Base-by-base conservation (phyloP, 1,140 invertebrate genomes). In the Coboldia fuscipes region DNA sequence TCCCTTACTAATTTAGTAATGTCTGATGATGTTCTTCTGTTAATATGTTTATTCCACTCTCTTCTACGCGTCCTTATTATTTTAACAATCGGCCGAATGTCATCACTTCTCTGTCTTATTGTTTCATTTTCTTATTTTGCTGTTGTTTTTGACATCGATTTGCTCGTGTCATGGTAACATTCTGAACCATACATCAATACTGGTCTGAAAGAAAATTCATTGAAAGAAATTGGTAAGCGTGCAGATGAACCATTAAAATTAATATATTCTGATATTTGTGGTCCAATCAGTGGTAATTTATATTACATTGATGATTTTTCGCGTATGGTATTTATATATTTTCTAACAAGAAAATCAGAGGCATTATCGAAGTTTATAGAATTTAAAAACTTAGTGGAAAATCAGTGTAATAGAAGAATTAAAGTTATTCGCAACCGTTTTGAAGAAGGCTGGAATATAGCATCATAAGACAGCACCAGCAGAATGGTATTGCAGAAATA, bases 201-300 rank as follows among this genome's bases (percentile, higher is more conserved):
- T 13, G 35, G 35, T 32, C 21, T 17, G 6, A 20, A 9, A 10
- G n/a, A 16, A 17, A n/a, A 30, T 12, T 29, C 37, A 5, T 39
- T 36, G 16, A 12, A 14, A 15, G 13, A 18, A 12, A 36, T 30
- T 7, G 15, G 26, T 10, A 33, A 12, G 9, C 10, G 28, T 9
- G 12, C 26, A 18, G 24, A 17, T 3, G 36, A 44, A 12, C 15
- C 30, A 19, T 37, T 41, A 19, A 42, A 48, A 31, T 19, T 47
- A 17, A 36, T 51, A 15, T 46, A 48, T 32, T 28, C 36, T 8
- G 48, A 55, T 36, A 23, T 53, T 3, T 45, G 45, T 39, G 49
- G 48, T 29, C 42, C 44, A 17, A 48, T 50, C 41, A 34, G 37
- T 20, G 38, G 26, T n/a, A 17, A 18, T 31, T 47, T 48, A 12